Evolutionary conservation across 2,113 vertebrate species (phyloP), one percentile per base, ranked within the genome.

Genomic region (Chlorocebus sabaeus): DNA sequence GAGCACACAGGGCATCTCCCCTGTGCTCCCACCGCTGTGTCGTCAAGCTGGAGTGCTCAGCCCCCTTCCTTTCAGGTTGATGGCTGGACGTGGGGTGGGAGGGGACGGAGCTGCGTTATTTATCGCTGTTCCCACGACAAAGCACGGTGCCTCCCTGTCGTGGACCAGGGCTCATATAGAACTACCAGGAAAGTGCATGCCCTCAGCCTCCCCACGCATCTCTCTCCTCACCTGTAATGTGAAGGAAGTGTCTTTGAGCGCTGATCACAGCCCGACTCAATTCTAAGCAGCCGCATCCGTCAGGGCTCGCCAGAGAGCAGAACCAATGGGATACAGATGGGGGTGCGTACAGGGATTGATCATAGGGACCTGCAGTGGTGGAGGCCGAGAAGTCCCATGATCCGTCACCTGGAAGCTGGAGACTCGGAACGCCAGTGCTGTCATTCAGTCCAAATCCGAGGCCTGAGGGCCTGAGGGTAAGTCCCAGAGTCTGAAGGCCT

Each of bases 141-240:
- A 27, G 73, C 55, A 4, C 2, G 0, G 30, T 5, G 55, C 8
- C 78, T 35, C n/a, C 48, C 48, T 1, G 6, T 55, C 20, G 1
- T 0, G 0, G 17, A 23, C 6, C 0, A 48, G 35, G 55, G 1
- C 38, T 12, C 8, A 0, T 5, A 4, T 4, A 0, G 7, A 2
- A 1, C 8, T 4, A 0, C 5, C 5, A 64, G 9, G 17, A 13
- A 4, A 35, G 7, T 1, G 4, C 2, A 1, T 6, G 5, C 2
- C 20, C n/a, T 6, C 3, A 0, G 38, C n/a, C 23, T 59, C n/a
- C 22, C n/a, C 4, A 6, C 6, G 4, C 12, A 35, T 16, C 38
- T 1, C 32, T 59, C 9, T 30, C 38, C 84, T 40, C 11, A 9
- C 3, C 72, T 78, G 72, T 7, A 8, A 1, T 6, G 73, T 6